phyloP scores from a whole-genome alignment of 2,113 vertebrate genomes.

The Empidonax traillii region DNA sequence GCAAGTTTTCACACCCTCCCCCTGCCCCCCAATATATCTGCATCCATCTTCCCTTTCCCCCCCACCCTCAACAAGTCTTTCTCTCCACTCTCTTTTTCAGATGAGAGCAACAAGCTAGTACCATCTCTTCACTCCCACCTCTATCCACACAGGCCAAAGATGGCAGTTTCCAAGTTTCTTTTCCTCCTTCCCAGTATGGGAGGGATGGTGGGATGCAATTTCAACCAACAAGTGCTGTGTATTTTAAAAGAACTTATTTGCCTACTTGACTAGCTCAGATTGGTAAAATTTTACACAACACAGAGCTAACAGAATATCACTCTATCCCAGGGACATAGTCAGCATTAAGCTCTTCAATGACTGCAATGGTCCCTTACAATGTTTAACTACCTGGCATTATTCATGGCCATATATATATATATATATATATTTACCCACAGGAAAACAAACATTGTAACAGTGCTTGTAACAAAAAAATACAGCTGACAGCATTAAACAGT shows the following conservation, averaged over 20 bases:
- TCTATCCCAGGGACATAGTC: neutral
- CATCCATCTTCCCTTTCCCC: neutral
- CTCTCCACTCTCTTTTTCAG: conserved; percentile 6
- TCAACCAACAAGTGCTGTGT: neutral
- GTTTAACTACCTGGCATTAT: conserved; percentile 19
- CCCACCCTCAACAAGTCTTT: neutral
- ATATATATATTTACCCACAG: conserved; percentile 1
- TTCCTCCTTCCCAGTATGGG: neutral
- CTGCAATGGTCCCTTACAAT: neutral
- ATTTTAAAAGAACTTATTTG: neutral
- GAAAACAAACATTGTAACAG: conserved; percentile 17
- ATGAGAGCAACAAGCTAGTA: neutral
- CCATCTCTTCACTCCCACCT: conserved; percentile 44
- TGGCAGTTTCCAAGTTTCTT: neutral
- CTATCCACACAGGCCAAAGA: conserved; percentile 40
- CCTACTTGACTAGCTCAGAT: conserved; percentile 7
- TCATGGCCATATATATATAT: neutral
- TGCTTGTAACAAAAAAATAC: conserved; percentile 23
- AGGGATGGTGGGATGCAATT: neutral
- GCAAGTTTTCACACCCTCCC: neutral
- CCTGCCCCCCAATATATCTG: neutral
- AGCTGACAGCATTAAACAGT: conserved; percentile 44
- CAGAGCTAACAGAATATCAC: neutral
- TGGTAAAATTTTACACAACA: neutral
- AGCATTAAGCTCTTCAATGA: neutral